Percentiles rank a stretch among this genome's conserved stretches.
phyloP scores from a whole-genome alignment of 2,888 invertebrate species.

The Sclerodermus sp. region DNA sequence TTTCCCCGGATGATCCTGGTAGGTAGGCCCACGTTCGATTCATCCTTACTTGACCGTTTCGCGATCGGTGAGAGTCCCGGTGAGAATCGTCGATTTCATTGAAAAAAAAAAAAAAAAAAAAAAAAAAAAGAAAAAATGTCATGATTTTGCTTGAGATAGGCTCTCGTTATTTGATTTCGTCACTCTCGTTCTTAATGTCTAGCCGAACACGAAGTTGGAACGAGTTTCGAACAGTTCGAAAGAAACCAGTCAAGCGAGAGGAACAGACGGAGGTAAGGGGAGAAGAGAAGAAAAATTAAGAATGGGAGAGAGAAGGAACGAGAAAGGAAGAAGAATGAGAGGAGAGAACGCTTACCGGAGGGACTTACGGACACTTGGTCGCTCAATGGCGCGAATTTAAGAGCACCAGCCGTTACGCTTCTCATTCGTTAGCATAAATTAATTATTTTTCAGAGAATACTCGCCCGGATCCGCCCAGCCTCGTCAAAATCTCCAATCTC shows the following conservation, averaged over 20 bases:
- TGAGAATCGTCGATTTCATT: too few relatives aligned
- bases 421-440: constrained; percentile 57
- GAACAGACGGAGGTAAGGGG: constrained; percentile 15
- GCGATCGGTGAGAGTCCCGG: too few relatives aligned
- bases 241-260: constrained; percentile 50
- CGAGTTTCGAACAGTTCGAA: constrained; percentile 52
- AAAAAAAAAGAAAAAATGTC: too few relatives aligned
- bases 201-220: constrained; percentile 26
- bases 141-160: too few relatives aligned
- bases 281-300: constrained; percentile 18
- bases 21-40: too few relatives aligned
- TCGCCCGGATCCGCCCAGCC: too few relatives aligned
- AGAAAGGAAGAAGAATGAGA: constrained; percentile 17
- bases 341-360: constrained; percentile 32
- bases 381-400: constrained; percentile 57
- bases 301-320: constrained; percentile 15
- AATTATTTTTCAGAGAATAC: constrained; percentile 43
- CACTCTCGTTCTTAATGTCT: constrained; percentile 4
- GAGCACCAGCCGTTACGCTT: constrained; percentile 55
- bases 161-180: too few relatives aligned
- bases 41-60: too few relatives aligned
- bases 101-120: too few relatives aligned
- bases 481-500: too few relatives aligned
- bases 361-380: constrained; percentile 53
- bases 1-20: too few relatives aligned